Evolutionary conservation across 2,797 vertebrate genomes (phyloP), one percentile per base, ranked within the genome.

Genomic region (Acipenser oxyrinchus): DNA sequence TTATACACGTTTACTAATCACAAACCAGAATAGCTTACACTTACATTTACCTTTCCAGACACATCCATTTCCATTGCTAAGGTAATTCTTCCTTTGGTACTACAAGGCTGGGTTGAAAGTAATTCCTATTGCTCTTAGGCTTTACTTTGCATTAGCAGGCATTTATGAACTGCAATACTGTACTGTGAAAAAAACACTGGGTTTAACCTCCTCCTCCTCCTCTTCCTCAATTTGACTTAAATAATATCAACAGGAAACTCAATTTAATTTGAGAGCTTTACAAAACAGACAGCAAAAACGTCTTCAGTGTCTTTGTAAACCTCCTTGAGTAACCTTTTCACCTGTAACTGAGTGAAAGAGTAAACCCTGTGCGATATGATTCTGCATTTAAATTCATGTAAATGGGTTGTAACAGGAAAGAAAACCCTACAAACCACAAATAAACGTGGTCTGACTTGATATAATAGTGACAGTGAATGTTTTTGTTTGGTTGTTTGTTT

Each of bases 31-130:
- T 51, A 50, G 62, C 53, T 65, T 60, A 68, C 48, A 15, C 82
- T 81, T 83, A 90, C 85, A 86, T 81, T 82, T 85, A 87, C 75
- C 66, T 70, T 68, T 60, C 1, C n/a, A 55, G 52, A 55, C 52
- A 0, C 52, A 55, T 74, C 64, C 65, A 69, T 76, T 73, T 77
- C 71, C 58, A 37, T 37, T 66, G 66, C 66, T 10, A 74, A 69
- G 60, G 60, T 10, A 37, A 12, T 67, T 75, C 78, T 53, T 73
- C 88, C 87, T 90, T 91, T 88, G 89, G 88, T 88, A 84, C 81
- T 82, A 80, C 71, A 65, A 82, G 80, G 37, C 37, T 37, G 37
- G 37, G 37, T 83, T 74, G 79, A 82, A 83, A 79, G 75, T 79
- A 76, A 75, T 71, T 80, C 68, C 66, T 70, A 60, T 60, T 53